Conservation (phyloP, 2,797 vertebrate species). For the Callimico goeldii region DNA sequence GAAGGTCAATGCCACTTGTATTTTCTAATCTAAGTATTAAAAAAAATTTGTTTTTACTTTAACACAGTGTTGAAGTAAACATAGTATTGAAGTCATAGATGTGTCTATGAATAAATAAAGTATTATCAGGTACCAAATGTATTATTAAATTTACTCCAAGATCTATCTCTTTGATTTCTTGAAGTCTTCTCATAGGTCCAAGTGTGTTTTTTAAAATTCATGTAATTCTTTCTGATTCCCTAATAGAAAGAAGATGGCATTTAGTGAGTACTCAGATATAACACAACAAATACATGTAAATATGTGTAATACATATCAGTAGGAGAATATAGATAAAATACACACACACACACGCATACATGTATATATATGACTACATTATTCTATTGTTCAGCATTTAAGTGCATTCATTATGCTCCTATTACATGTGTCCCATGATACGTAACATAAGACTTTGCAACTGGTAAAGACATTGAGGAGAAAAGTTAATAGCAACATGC, state of each 20-base stretch:
- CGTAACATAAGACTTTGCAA: not conserved
- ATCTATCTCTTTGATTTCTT: not conserved
- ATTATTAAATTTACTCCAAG: not conserved
- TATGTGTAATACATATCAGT: not conserved
- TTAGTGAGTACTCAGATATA: not conserved
- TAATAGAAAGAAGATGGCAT: not conserved
- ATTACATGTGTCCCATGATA: not conserved
- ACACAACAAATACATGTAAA: not conserved
- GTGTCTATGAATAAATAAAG: not conserved
- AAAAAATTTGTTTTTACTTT: not conserved
- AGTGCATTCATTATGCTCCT: not conserved
- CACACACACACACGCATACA: too few relatives aligned
- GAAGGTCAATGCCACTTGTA: not conserved
- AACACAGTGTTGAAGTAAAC: not conserved
- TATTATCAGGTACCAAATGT: not conserved
- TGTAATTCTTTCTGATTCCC: not conserved
- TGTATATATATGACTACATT: not conserved
- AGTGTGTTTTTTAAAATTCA: not conserved
- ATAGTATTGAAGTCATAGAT: not conserved
- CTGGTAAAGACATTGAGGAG: not conserved
- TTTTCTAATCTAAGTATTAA: not conserved
- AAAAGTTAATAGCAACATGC: not conserved
- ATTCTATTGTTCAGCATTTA: not conserved
- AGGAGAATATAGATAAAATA: not conserved
- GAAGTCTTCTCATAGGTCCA: not conserved